phyloP scores from a whole-genome alignment of 2,113 vertebrate genomes.

The Butastur rufipennis region DNA sequence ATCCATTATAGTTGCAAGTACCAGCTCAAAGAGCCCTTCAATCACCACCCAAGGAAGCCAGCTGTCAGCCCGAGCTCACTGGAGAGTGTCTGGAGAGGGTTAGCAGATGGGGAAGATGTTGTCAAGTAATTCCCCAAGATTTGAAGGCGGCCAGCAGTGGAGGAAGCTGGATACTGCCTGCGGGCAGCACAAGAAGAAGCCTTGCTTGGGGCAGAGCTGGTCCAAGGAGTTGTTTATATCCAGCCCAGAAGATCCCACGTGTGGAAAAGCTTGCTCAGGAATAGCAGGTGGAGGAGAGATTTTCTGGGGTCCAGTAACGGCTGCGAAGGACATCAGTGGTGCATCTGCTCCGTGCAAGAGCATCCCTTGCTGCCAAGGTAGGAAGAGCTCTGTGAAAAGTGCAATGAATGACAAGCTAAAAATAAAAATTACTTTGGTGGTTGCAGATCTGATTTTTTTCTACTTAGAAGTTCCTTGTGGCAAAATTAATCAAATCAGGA shows the following conservation, averaged over 20 bases:
- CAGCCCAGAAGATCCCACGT: neutral
- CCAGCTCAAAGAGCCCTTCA: neutral
- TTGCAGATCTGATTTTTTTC: neutral
- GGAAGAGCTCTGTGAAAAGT: neutral
- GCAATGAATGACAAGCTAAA: neutral
- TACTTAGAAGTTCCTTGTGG: conserved; percentile 14
- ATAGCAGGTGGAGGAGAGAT: neutral
- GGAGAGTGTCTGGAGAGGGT: neutral
- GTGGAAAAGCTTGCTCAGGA: neutral
- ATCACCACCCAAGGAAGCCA: neutral
- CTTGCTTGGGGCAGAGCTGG: neutral
- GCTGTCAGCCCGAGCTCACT: neutral
- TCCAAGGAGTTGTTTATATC: neutral
- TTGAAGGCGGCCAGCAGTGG: neutral
- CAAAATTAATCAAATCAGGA: conserved; percentile 58
- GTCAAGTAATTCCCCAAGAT: neutral
- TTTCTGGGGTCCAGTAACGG: neutral
- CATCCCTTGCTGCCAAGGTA: neutral
- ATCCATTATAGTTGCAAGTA: neutral
- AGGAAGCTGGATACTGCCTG: neutral
- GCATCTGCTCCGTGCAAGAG: neutral
- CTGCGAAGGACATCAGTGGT: neutral
- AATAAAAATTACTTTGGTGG: neutral
- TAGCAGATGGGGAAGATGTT: neutral
- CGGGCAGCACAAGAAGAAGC: neutral